phyloP scores from a whole-genome alignment of 2,888 invertebrate genomes.

The Lasioglossum marginatum region DNA sequence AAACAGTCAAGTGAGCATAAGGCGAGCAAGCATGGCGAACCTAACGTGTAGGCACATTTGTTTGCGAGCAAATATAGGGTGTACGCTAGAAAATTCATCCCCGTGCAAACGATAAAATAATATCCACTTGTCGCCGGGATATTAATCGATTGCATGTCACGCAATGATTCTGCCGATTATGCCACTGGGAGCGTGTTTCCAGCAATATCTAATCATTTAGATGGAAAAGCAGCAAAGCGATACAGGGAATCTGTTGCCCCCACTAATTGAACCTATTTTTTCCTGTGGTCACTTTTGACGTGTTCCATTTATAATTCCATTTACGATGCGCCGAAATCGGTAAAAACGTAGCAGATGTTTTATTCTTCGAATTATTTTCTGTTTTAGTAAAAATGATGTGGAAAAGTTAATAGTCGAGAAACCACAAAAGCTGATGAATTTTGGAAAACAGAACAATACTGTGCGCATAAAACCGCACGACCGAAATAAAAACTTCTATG shows the following conservation, averaged over 20 bases:
- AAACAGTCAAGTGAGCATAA: slow-evolving; percentile 63
- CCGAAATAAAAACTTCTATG: too few species aligned
- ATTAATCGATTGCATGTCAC: slow-evolving; percentile 11
- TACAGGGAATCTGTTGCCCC: neutral
- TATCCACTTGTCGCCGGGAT: slow-evolving; percentile 22
- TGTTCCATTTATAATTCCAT: neutral
- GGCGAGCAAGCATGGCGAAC: slow-evolving; percentile 53
- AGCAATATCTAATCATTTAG: slow-evolving; percentile 32
- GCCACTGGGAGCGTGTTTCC: neutral
- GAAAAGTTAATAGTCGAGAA: neutral
- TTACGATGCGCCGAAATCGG: neutral
- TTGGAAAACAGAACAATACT: neutral
- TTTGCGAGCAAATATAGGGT: slow-evolving; percentile 58
- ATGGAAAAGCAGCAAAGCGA: neutral
- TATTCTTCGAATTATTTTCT: neutral
- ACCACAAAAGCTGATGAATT: neutral
- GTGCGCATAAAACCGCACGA: too few species aligned
- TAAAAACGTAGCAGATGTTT: neutral
- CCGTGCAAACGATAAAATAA: slow-evolving; percentile 23
- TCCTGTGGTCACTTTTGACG: neutral
- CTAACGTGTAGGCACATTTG: slow-evolving; percentile 54
- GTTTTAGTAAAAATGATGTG: neutral
- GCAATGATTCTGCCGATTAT: neutral
- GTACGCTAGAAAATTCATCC: slow-evolving; percentile 55
- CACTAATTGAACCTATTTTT: neutral